Conservation (phyloP, 2,888 invertebrate species). For the Epiperipatus broadwayi region DNA sequence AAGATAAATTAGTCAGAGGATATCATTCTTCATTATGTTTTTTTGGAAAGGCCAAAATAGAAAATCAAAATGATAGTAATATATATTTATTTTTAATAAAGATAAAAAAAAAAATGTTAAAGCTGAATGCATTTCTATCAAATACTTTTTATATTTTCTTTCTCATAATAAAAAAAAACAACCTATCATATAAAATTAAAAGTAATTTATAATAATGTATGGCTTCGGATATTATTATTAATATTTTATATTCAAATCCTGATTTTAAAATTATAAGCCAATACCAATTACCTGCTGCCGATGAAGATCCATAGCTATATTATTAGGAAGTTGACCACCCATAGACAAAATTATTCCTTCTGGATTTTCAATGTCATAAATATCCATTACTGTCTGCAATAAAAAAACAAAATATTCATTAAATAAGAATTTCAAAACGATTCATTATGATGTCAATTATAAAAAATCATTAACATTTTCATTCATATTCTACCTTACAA, state of each 20-base stretch:
- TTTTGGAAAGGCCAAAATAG: too few relatives aligned
- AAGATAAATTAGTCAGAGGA: too few relatives aligned
- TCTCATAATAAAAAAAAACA: slow-evolving; percentile 7
- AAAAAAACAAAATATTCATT: background rate
- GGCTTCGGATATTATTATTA: too few relatives aligned
- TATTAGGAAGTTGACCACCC: slow-evolving; percentile 97
- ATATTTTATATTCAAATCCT: too few relatives aligned
- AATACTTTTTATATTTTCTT: background rate
- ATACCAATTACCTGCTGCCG: slow-evolving; percentile 29
- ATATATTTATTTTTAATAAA: too few relatives aligned
- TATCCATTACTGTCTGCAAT: slow-evolving; percentile 72
- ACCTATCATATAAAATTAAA: slow-evolving; percentile 1
- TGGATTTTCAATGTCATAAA: slow-evolving; percentile 79
- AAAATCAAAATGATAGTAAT: too few relatives aligned
- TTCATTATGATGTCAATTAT: background rate
- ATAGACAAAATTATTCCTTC: slow-evolving; percentile 86
- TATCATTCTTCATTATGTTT: too few relatives aligned
- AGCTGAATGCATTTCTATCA: background rate
- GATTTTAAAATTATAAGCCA: too few relatives aligned
- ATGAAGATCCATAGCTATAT: slow-evolving; percentile 96
- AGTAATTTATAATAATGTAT: slow-evolving; percentile 10
- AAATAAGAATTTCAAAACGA: background rate
- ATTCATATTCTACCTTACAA: too few relatives aligned
- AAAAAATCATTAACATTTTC: too few relatives aligned
- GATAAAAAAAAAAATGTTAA: slow-evolving; percentile 10